Percentiles rank a stretch among this genome's conserved stretches.
phyloP scores from a whole-genome alignment of 1,140 invertebrate genomes.

The Brachionus plicatilis region DNA sequence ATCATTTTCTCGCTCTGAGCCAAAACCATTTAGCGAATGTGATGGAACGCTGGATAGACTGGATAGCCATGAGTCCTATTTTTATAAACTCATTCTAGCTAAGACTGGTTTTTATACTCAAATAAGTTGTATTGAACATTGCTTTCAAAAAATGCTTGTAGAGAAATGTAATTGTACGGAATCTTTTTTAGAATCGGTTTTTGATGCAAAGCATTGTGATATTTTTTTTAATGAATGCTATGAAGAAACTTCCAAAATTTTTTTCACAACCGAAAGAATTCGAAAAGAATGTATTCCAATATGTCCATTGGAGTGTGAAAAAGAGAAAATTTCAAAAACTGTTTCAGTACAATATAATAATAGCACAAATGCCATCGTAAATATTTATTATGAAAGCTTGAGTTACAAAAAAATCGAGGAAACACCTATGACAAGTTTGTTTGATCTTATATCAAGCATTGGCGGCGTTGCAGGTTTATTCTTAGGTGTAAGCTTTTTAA shows the following conservation, averaged over 20 bases:
- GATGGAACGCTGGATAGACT: neutral
- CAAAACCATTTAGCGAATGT: conserved; percentile 21
- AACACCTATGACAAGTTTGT: neutral
- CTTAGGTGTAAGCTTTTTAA: neutral
- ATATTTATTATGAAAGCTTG: conserved; percentile 18
- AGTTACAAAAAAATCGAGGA: neutral
- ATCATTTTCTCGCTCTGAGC: neutral
- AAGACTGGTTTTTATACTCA: neutral
- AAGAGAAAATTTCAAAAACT: neutral
- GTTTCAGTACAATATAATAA: neutral
- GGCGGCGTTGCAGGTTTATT: neutral
- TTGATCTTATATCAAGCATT: neutral
- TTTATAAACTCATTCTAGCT: neutral
- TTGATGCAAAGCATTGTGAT: neutral
- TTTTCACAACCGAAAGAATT: neutral
- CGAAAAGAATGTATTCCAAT: neutral
- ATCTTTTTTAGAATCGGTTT: neutral
- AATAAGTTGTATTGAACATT: neutral
- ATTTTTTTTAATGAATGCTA: neutral
- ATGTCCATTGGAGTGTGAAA: neutral
- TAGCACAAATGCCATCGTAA: neutral
- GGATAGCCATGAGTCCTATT: neutral
- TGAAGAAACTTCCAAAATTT: neutral
- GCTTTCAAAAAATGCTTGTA: neutral
- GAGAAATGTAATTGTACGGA: neutral